A percentile compares a stretch with the other conserved stretches of the same genome.
These are phyloP conservation scores for Hymenochirus boettgeri DNA, from an alignment of 2,113 vertebrate genomes.

Conservation along the genomic window DNA sequence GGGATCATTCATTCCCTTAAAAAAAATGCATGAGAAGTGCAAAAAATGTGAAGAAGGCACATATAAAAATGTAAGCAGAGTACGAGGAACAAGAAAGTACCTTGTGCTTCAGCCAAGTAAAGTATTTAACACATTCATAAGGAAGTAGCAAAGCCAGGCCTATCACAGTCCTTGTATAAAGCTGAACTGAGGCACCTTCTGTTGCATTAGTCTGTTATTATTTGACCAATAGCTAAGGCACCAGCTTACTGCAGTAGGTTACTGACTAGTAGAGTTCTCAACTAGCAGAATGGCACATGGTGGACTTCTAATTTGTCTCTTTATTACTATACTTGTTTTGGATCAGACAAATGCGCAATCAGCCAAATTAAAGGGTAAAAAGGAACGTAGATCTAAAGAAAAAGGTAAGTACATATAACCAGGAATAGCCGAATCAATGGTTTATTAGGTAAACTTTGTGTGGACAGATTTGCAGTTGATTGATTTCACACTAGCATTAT, in stretches of 20 bases:
- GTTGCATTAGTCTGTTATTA: conserved; percentile 43
- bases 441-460: too few relatives aligned
- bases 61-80: conserved; percentile 30
- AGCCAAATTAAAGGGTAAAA: conserved; percentile 59
- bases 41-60: conserved; percentile 30
- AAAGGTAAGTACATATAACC: conserved; percentile 58
- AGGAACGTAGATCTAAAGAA: conserved; percentile 68
- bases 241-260: conserved; percentile 9
- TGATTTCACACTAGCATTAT: too few relatives aligned
- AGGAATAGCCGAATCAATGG: too few relatives aligned
- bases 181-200: conserved; percentile 37
- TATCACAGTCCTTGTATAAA: conserved; percentile 54
- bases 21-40: conserved; percentile 4
- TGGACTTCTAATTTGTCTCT: conserved; percentile 54
- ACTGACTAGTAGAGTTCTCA: conserved; percentile 9
- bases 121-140: conserved; percentile 49
- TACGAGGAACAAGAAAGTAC: conserved; percentile 55
- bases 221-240: neutral
- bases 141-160: conserved; percentile 52
- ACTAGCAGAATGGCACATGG: conserved; percentile 58
- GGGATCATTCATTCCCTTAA: conserved; percentile 29
- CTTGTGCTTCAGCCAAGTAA: conserved; percentile 50
- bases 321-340: conserved; percentile 61
- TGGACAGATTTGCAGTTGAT: too few relatives aligned
- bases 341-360: conserved; percentile 58